These are phyloP conservation scores for Drosophila quadrilineata DNA, from an alignment of 1,140 invertebrate species.

Conservation along the genomic window DNA sequence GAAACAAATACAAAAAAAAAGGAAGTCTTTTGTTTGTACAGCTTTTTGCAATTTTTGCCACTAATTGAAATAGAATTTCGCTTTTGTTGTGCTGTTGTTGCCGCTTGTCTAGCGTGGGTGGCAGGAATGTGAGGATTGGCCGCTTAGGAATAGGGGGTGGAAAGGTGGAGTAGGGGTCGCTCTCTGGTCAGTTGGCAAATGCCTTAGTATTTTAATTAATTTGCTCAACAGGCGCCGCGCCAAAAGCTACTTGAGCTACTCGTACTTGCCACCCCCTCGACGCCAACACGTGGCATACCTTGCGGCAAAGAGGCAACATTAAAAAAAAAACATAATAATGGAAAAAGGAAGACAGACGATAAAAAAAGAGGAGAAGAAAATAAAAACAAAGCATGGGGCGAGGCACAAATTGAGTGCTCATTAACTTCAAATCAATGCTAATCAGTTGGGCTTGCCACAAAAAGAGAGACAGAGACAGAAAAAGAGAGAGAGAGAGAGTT, in stretches of 20 bases:
- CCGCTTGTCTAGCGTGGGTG: slow-evolving; percentile 39
- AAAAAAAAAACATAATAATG: neutral
- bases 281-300: slow-evolving; percentile 55
- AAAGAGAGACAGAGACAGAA: too few species aligned
- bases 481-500: too few species aligned
- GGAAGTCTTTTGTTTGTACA: slow-evolving; percentile 71
- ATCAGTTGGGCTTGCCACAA: slow-evolving; percentile 47
- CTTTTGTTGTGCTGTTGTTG: slow-evolving; percentile 49
- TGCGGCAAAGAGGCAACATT: slow-evolving; percentile 47
- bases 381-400: neutral
- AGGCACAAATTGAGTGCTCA: slow-evolving; percentile 58
- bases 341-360: neutral
- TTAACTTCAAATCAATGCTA: slow-evolving; percentile 73
- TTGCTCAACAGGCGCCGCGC: slow-evolving; percentile 54
- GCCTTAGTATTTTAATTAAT: slow-evolving; percentile 77
- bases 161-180: neutral
- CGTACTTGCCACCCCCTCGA: too few species aligned
- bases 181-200: slow-evolving; percentile 43
- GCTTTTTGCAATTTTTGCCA: slow-evolving; percentile 77
- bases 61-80: slow-evolving; percentile 79
- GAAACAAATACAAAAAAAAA: too few species aligned
- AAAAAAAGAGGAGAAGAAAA: neutral
- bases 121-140: neutral
- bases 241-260: slow-evolving; percentile 31
- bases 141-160: slow-evolving; percentile 8